Evolutionary conservation across 2,888 invertebrate species (phyloP).

Genomic region (Limenitis arthemis): DNA sequence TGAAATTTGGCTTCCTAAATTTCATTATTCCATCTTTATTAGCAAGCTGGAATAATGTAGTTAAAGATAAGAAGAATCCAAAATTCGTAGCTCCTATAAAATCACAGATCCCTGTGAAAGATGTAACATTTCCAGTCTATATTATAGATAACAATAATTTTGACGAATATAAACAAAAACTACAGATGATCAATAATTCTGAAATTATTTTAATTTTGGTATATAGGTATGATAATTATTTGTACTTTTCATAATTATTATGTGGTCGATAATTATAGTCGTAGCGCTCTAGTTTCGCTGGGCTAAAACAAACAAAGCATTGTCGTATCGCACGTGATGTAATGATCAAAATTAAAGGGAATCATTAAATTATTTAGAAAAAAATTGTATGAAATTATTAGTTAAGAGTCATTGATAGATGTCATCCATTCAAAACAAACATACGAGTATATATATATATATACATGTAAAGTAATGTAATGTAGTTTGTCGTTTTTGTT

Average conservation of each 20-base stretch:
- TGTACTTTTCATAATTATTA: not conserved
- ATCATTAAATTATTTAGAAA: no score
- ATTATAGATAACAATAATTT: conserved; percentile 31
- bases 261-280: no score
- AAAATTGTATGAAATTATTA: no score
- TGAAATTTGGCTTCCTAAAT: conserved; percentile 42
- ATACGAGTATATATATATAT: no score
- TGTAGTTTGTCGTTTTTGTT: conserved; percentile 4
- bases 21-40: conserved; percentile 60
- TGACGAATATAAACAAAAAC: conserved; percentile 8
- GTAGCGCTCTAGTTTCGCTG: no score
- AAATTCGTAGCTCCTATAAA: conserved; percentile 50
- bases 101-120: conserved; percentile 44
- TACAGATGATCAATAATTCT: conserved; percentile 15
- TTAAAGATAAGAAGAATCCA: conserved; percentile 34
- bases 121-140: conserved; percentile 35
- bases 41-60: conserved; percentile 31
- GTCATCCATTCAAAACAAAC: no score
- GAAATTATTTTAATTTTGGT: conserved; percentile 35
- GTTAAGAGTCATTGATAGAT: no score
- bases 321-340: no score
- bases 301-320: no score
- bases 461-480: no score
- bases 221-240: conserved; percentile 34
- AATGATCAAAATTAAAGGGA: no score